A percentile compares a stretch with the other conserved stretches of the same genome.
These are phyloP conservation scores for Adrianichthys oophorus DNA, from an alignment of 2,797 vertebrate species.

Conservation along the genomic window DNA sequence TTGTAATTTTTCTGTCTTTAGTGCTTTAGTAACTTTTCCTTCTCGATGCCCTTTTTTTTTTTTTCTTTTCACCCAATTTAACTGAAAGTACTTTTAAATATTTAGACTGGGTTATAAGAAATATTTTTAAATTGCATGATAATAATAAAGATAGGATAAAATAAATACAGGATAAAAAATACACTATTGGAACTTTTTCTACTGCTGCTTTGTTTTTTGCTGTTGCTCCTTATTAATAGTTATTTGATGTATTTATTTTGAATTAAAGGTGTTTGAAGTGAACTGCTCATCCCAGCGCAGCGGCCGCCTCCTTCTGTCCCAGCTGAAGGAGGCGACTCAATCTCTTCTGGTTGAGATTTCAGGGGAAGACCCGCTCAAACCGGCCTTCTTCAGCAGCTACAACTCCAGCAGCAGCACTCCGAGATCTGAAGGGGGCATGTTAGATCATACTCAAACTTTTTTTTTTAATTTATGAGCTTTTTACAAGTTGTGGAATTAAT, in stretches of 20 bases:
- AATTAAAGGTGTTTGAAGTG: conserved; percentile 90
- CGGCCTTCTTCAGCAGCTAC: conserved; percentile 84
- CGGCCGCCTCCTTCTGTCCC: conserved; percentile 87
- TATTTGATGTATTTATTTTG: neutral
- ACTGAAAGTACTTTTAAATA: too few relatives aligned
- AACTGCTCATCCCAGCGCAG: conserved; percentile 92
- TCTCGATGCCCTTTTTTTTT: too few relatives aligned
- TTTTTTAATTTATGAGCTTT: too few relatives aligned
- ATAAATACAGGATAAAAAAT: too few relatives aligned
- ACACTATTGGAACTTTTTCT: neutral
- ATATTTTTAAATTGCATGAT: too few relatives aligned
- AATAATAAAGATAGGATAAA: too few relatives aligned
- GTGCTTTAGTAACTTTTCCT: too few relatives aligned
- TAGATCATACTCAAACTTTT: too few relatives aligned
- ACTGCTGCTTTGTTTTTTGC: neutral
- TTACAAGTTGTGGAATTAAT: too few relatives aligned
- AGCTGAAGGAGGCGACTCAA: conserved; percentile 93
- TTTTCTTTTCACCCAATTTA: too few relatives aligned
- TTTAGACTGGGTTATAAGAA: too few relatives aligned
- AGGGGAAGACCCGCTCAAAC: conserved; percentile 80
- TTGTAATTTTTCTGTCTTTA: too few relatives aligned
- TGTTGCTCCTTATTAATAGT: neutral
- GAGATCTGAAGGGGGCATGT: conserved; percentile 27
- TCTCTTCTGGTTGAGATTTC: conserved; percentile 91
- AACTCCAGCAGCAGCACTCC: conserved; percentile 19